Conservation (phyloP, 2,888 invertebrate genomes). For the Abrostola tripartita region DNA sequence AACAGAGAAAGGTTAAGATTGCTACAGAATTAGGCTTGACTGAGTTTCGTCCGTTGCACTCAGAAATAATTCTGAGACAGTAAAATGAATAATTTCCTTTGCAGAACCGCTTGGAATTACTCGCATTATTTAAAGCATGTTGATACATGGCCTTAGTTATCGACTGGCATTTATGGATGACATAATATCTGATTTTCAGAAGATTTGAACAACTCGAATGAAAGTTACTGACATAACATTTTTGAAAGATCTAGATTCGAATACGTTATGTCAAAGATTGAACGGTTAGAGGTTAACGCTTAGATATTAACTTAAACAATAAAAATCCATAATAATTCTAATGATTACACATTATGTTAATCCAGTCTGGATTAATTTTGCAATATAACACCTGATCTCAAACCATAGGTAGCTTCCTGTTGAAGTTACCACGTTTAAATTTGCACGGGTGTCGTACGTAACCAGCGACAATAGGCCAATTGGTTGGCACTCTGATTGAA, state of each 20-base stretch:
- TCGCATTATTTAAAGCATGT: slow-evolving; percentile 22
- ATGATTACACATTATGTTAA: too few relatives aligned
- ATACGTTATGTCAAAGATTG: too few relatives aligned
- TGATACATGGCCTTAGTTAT: slow-evolving; percentile 4
- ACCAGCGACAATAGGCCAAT: slow-evolving; percentile 44
- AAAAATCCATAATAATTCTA: too few relatives aligned
- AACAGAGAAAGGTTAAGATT: background rate
- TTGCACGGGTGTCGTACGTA: slow-evolving; percentile 20
- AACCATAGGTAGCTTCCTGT: slow-evolving; percentile 21
- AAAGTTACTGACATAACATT: too few relatives aligned
- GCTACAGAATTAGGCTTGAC: background rate
- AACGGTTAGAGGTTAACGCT: too few relatives aligned
- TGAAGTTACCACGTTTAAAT: slow-evolving; percentile 17
- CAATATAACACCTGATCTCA: background rate
- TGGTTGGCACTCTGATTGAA: slow-evolving; percentile 40
- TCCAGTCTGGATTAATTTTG: too few relatives aligned
- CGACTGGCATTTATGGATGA: background rate
- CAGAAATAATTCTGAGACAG: slow-evolving; percentile 10
- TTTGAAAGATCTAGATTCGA: too few relatives aligned
- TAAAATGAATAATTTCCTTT: slow-evolving; percentile 30
- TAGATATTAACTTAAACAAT: too few relatives aligned
- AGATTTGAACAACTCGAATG: too few relatives aligned
- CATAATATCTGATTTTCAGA: too few relatives aligned
- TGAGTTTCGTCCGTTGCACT: slow-evolving; percentile 20
- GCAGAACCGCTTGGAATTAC: slow-evolving; percentile 10